Base-by-base conservation (phyloP, 2,113 vertebrate species). In the Zootoca vivipara region DNA sequence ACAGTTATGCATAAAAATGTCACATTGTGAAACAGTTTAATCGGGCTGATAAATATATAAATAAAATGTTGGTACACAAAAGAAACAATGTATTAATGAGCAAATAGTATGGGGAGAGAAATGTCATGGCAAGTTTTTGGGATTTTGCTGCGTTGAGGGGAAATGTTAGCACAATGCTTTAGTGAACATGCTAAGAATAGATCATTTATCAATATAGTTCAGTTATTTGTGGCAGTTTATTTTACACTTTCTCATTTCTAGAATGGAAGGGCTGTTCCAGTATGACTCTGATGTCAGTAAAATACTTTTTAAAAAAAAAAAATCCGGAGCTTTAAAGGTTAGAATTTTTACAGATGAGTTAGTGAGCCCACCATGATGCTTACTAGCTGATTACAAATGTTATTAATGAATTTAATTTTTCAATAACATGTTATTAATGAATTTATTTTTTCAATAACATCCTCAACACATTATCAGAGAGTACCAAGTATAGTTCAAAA, bases 61-160 rank as follows among this genome's bases (percentile, higher is more conserved):
- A 56, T 56, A 20, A 62, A 20, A 62, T 62, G 18, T 62, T 62
- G 58, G 58, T 70, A 9, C 5, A 91, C 75, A 35, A 67, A 40
- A 5, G 62, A 38, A 64, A 52, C 5, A 26, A 2, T 33, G 79
- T 87, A 85, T 64, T 72, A 18, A 90, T 86, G 78, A 38, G 2
- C 30, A 89, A 90, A 28, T 87, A 75, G 62, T 67, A 40, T 10
- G 78, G 20, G 42, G 42, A 79, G 81, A 87, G 22, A 20, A 38
- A 16, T 13, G 16, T 62, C 26, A 30, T 4, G 28, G 42, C 40
- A 78, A n/a, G 24, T 78, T 52, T 78, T 46, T 16, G 40, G 40
- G 24, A 78, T 46, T 78, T 78, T 52, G 40, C 26, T 3, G 10
- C 42, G 18, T 78, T 52, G 42, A 58, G n/a, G 18, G 30, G 22